A percentile compares a stretch with the other conserved stretches of the same genome.
These are phyloP conservation scores for Oligia strigilis DNA, from an alignment of 2,888 invertebrate species.

Conservation along the genomic window DNA sequence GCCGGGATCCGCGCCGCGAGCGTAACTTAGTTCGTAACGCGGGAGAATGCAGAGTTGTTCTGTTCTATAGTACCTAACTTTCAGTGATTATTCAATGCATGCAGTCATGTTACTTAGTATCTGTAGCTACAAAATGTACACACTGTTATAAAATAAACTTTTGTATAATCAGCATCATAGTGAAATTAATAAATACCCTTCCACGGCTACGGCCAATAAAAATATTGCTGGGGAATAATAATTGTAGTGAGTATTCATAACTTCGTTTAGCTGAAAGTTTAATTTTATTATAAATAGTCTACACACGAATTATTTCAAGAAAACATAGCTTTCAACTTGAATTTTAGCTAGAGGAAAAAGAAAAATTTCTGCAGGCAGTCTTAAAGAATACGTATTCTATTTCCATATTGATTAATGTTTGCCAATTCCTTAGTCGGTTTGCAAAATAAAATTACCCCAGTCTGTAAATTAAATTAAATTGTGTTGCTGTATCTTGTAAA, in stretches of 20 bases:
- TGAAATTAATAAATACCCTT: conserved; percentile 25
- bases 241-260: conserved; percentile 53
- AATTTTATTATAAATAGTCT: conserved; percentile 1
- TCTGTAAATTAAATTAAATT: conserved; percentile 77
- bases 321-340: neutral
- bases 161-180: conserved; percentile 22
- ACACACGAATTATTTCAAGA: neutral
- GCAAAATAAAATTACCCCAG: conserved; percentile 69
- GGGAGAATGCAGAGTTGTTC: conserved; percentile 54
- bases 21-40: conserved; percentile 86
- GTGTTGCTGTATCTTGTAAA: conserved; percentile 79
- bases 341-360: neutral
- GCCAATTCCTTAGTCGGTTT: conserved; percentile 46
- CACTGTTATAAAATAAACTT: conserved; percentile 15
- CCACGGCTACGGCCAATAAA: conserved; percentile 14
- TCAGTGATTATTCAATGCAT: conserved; percentile 52
- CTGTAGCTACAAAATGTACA: conserved; percentile 6
- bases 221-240: conserved; percentile 32
- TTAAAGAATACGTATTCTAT: conserved; percentile 20
- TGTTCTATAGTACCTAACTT: conserved; percentile 30
- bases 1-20: conserved; percentile 68
- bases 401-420: conserved; percentile 53
- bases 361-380: neutral
- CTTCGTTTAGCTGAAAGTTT: conserved; percentile 7
- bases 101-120: conserved; percentile 2